Evolutionary conservation across 2,888 invertebrate genomes (phyloP), one percentile per base, ranked within the genome.

Genomic region (Agapostemon virescens): DNA sequence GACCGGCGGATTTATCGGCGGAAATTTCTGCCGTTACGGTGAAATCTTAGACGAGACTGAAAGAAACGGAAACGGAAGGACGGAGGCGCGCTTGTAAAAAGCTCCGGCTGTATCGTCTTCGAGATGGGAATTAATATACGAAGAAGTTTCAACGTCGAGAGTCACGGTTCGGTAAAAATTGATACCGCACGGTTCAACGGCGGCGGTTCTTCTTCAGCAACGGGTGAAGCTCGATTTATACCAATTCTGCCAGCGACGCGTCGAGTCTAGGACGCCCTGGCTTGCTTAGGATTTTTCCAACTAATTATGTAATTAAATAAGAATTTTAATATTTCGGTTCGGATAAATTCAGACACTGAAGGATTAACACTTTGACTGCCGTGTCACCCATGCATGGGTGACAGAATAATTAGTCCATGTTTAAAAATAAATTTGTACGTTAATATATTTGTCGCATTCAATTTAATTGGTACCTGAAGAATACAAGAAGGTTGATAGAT

Each of bases 1-100:
- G 74, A n/a, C 74, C 82, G 85, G 61, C 67, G 88, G 88, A 91
- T 91, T 91, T 92, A 92, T 91, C 88, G 90, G 87, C 90, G 90
- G 88, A 90, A 91, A 90, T 90, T 90, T 87, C 85, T 87, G 83
- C 85, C 89, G 86, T 88, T 88, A 88, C 81, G 83, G 70, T 78
- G 66, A 64, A 79, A 79, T 84, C 84, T 87, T 78, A 69, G 71
- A 61, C 61, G 66, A 84, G 72, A 79, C 79, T 79, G 69, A 78
- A 73, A 84, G 86, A 84, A 87, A 82, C 85, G 85, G 83, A 87
- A 82, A 70, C 58, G 58, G 33, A 36, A 40, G 73, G 69, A 63
- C 74, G 77, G 74, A 76, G 75, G 78, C 84, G 79, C 73, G 64
- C 49, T 49, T 42, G 74, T 67, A 63, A 82, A 79, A 82, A 83